Evolutionary conservation across 1,140 invertebrate species (phyloP).

Genomic region (Psix sp.): DNA sequence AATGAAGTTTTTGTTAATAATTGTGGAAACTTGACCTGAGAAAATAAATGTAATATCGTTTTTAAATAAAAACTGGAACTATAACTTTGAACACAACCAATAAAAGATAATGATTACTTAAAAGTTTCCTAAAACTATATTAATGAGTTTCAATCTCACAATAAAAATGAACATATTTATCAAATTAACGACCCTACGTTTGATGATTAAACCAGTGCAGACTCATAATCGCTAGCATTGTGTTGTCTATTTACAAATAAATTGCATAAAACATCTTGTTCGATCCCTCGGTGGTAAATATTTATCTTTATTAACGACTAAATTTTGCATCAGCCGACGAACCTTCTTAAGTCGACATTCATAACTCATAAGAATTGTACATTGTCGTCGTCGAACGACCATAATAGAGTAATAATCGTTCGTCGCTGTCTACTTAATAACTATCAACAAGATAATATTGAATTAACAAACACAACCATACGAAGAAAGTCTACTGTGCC

Average conservation of each 20-base stretch:
- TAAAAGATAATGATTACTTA: too few relatives aligned
- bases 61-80: too few relatives aligned
- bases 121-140: too few relatives aligned
- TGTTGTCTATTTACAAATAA: constrained; percentile 18
- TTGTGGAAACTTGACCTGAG: too few relatives aligned
- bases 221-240: too few relatives aligned
- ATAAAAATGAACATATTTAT: too few relatives aligned
- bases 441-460: constrained; percentile 53
- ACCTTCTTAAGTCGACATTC: constrained; percentile 27
- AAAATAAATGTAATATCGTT: too few relatives aligned
- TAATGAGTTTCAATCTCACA: too few relatives aligned
- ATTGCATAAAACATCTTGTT: constrained; percentile 10
- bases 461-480: constrained; percentile 53
- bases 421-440: constrained; percentile 38
- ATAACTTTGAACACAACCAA: too few relatives aligned
- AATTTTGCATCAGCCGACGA: constrained; percentile 25
- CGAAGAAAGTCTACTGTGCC: constrained; percentile 47
- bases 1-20: too few relatives aligned
- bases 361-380: constrained; percentile 35
- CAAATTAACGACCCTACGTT: too few relatives aligned
- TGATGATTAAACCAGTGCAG: too few relatives aligned
- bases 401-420: constrained; percentile 49
- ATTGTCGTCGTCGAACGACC: constrained; percentile 37
- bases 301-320: constrained; percentile 38
- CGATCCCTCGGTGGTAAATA: constrained; percentile 3